Base-by-base conservation (phyloP, 2,797 vertebrate species). In the Sphenodon punctatus region DNA sequence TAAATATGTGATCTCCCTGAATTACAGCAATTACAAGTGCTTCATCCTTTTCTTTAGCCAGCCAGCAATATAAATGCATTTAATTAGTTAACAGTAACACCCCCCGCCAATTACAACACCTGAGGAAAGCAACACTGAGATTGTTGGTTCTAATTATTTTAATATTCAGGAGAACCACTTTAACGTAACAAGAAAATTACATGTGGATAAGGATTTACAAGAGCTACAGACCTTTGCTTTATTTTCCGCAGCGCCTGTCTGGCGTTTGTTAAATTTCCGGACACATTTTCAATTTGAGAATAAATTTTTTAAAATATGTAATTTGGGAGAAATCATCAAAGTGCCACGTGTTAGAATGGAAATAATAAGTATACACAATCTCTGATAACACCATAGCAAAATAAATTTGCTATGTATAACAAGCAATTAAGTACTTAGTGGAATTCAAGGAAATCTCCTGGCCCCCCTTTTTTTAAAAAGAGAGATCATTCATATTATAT, bases 81-180 rank as follows among this genome's bases (percentile, higher is more conserved):
- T 90, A 95, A 92, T 95, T 94, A 95, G 88, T 92, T 90, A 93
- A 93, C 93, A 93, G 92, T 90, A 93, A 93, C 93, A 93, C 90
- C 93, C 87, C 80, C 71, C 93, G 89, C 91, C 94, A 92, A 94
- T 94, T 94, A 93, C 64, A 91, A 89, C 79, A 83, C 91, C 88
- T 86, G 90, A 95, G 82, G 79, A 89, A 91, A 89, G 80, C 87
- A 87, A 85, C 79, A 89, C 74, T 75, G 93, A 94, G 88, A 94
- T 91, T 87, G 86, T 93, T 91, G 89, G 89, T 86, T 87, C 87
- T 91, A 93, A 95, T 95, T 95, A 94, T 94, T 93, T 94, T 93
- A 95, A 94, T 93, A 93, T 93, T 95, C 90, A 93, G 88, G 86
- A 93, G 92, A 94, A 89, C 84, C 85, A 92, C 86, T 95, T 85